Evolutionary conservation across 2,113 vertebrate genomes (phyloP), one percentile per base, ranked within the genome.

Genomic region (Cairina moschata): DNA sequence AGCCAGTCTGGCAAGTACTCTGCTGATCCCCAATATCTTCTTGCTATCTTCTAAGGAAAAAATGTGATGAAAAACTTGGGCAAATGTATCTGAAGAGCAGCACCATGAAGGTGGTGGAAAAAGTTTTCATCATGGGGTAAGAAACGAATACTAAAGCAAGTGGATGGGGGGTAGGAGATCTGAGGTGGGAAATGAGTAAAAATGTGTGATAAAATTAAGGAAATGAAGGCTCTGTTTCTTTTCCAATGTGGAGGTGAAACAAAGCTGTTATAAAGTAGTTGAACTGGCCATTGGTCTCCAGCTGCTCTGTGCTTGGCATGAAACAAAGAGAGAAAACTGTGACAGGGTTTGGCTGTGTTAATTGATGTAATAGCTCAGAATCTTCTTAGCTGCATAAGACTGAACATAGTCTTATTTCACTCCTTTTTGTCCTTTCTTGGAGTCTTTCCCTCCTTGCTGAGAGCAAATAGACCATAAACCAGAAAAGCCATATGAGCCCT

Each of bases 291-390:
- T 20, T 89, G 73, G 54, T 82, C 40, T 88, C 79, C 88, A 54
- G 86, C 73, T 95, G 68, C 68, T 86, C 66, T 88, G 71, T 86
- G 40, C 67, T 89, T 72, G 6, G 4, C 52, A 56, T 83, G 91
- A 93, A 90, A 93, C n/a, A 69, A 54, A 48, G 80, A 92, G 29
- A 94, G 28, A 88, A 95, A 93, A 72, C 58, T 86, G 52, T 86
- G 84, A 92, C 69, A 89, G 81, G 60, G 12, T 60, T 93, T 86
- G 88, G 76, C 68, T 91, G 11, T 60, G 50, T 21, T 90, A 50
- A 83, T 90, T 75, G 34, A 73, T 66, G 26, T 68, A 91, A 86
- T 75, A 86, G 52, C 76, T 94, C 68, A 71, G 76, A 83, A 90
- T 83, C 90, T 89, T 95, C 88, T 87, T 75, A 94, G 55, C 55